phyloP scores from a whole-genome alignment of 1,140 invertebrate species.

The Lethrus apterus region DNA sequence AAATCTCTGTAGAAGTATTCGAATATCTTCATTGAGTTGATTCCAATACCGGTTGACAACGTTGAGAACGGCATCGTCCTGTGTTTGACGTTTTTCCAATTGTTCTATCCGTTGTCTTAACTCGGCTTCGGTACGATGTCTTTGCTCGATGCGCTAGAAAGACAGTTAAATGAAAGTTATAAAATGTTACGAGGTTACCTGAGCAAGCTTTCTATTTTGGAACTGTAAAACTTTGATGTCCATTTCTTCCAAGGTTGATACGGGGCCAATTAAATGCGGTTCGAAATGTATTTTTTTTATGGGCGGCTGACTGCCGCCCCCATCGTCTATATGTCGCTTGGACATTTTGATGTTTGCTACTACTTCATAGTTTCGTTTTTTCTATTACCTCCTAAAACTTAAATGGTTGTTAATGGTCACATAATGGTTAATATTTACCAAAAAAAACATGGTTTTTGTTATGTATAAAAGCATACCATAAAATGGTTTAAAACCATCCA shows the following conservation, averaged over 20 bases:
- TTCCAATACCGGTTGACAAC: slow-evolving; percentile 99
- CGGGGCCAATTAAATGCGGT: slow-evolving; percentile 83
- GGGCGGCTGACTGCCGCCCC: slow-evolving; percentile 50
- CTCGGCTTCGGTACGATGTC: slow-evolving; percentile 83
- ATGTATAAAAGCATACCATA: too few relatives aligned
- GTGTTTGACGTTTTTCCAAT: slow-evolving; percentile 91
- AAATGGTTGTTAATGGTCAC: too few relatives aligned
- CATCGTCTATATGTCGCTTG: slow-evolving; percentile 37
- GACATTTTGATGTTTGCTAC: slow-evolving; percentile 28
- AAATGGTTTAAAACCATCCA: too few relatives aligned
- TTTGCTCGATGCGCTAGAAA: slow-evolving; percentile 74
- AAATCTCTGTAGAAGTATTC: slow-evolving; percentile 89
- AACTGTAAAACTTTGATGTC: slow-evolving; percentile 95
- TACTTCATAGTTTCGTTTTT: too few relatives aligned
- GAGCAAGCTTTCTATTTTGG: slow-evolving; percentile 93
- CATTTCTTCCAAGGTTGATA: slow-evolving; percentile 93
- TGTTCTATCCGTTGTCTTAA: slow-evolving; percentile 90
- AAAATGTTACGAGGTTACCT: slow-evolving; percentile 55
- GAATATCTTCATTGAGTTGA: slow-evolving; percentile 93
- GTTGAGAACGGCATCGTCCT: slow-evolving; percentile 95
- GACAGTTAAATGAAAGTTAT: slow-evolving; percentile 12
- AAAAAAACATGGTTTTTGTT: too few relatives aligned
- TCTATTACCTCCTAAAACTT: too few relatives aligned
- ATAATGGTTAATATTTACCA: too few relatives aligned
- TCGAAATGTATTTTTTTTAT: slow-evolving; percentile 93